These are phyloP conservation scores for Daphoenositta chrysoptera DNA, from an alignment of 2,113 vertebrate species.

Conservation along the genomic window DNA sequence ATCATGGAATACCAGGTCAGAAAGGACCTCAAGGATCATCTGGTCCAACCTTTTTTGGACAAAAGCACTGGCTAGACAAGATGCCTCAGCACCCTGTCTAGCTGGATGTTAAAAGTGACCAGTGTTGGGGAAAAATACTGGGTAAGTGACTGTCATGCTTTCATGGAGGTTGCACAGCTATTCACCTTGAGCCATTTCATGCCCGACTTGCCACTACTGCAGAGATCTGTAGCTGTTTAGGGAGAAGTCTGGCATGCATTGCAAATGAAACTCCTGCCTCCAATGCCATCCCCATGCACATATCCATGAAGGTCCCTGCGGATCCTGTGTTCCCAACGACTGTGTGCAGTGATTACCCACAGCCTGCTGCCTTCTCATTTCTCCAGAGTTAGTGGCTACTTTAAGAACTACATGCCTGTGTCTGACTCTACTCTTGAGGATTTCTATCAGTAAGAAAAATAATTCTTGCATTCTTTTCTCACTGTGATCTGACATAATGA, in stretches of 20 bases:
- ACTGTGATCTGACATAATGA: neutral
- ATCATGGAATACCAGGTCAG: neutral
- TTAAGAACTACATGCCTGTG: neutral
- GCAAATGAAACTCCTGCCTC: neutral
- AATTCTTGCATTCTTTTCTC: neutral
- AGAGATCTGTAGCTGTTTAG: neutral
- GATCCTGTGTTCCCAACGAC: neutral
- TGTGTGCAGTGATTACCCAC: neutral
- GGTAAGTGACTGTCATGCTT: neutral
- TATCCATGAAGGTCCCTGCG: neutral
- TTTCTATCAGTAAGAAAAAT: neutral
- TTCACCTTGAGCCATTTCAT: neutral
- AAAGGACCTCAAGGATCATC: neutral
- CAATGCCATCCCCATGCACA: neutral
- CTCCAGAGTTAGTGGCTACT: neutral
- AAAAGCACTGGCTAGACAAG: neutral
- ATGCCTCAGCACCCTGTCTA: neutral
- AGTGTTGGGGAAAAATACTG: rapidly evolving
- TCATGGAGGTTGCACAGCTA: neutral
- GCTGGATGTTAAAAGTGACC: neutral
- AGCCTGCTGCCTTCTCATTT: neutral
- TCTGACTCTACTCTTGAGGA: neutral
- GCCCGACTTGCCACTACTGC: neutral
- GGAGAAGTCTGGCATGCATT: neutral
- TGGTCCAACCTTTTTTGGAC: neutral